A percentile compares a stretch with the other conserved stretches of the same genome.
These are phyloP conservation scores for Aphaenogaster ashmeadi DNA, from an alignment of 1,140 invertebrate species.

Conservation along the genomic window DNA sequence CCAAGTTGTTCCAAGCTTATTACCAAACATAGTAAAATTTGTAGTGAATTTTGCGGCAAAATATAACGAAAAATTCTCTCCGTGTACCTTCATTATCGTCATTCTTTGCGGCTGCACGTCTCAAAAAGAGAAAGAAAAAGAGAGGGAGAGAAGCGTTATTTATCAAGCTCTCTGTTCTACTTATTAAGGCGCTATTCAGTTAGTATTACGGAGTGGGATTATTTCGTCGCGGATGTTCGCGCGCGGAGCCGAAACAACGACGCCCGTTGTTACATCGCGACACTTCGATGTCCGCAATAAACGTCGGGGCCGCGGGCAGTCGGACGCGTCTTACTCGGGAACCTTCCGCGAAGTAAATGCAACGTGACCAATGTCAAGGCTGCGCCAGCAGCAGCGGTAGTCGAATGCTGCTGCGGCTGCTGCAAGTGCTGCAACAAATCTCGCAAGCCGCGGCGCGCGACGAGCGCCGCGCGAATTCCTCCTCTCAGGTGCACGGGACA, in stretches of 20 bases:
- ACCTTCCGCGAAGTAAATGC: conserved; percentile 75
- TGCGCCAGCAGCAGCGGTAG: conserved; percentile 61
- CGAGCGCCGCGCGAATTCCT: conserved; percentile 55
- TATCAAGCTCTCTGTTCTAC: neutral
- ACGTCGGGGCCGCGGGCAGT: conserved; percentile 28
- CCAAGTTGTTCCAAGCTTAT: too few relatives aligned
- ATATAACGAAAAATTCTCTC: too few relatives aligned
- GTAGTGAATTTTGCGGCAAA: too few relatives aligned
- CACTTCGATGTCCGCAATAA: conserved; percentile 50
- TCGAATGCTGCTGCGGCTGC: conserved; percentile 53
- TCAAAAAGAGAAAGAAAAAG: neutral
- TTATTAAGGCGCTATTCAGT: too few relatives aligned
- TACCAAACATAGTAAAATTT: too few relatives aligned
- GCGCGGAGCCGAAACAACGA: conserved; percentile 2
- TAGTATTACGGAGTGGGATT: conserved; percentile 8
- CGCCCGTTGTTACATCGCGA: conserved; percentile 35
- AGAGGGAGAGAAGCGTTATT: neutral
- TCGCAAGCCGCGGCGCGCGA: conserved; percentile 43
- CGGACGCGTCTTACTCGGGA: conserved; percentile 63
- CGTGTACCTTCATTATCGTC: neutral
- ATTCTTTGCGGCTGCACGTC: neutral
- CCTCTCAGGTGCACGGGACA: conserved; percentile 20
- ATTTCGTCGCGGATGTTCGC: conserved; percentile 3
- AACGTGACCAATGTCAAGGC: conserved; percentile 78
- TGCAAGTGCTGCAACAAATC: conserved; percentile 70